phyloP scores from a whole-genome alignment of 1,140 invertebrate genomes.

The Atta colombica region DNA sequence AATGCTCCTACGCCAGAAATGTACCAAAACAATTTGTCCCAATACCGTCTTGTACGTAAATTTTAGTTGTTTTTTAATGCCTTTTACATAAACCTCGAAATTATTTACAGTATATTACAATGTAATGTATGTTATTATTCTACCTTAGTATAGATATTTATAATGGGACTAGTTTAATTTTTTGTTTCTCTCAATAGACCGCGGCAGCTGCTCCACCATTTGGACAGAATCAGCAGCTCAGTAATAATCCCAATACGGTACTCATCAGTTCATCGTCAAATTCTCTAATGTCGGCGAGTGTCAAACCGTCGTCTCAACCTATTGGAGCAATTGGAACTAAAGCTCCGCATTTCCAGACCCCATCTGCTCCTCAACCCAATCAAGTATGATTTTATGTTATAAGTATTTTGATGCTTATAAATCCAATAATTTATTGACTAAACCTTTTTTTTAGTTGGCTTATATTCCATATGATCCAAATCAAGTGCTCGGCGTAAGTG shows the following conservation, averaged over 20 bases:
- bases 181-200: constrained; percentile 82
- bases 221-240: constrained; percentile 92
- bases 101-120: neutral
- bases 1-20: constrained; percentile 91
- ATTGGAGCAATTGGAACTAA: constrained; percentile 94
- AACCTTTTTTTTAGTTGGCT: constrained; percentile 79
- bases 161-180: constrained; percentile 2
- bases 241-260: constrained; percentile 94
- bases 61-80: neutral
- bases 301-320: constrained; percentile 94
- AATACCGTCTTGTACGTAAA: constrained; percentile 90
- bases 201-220: constrained; percentile 89
- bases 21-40: constrained; percentile 92
- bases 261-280: constrained; percentile 95
- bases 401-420: neutral
- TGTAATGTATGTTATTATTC: neutral
- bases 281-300: constrained; percentile 95
- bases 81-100: neutral
- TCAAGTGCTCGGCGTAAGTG: constrained; percentile 86
- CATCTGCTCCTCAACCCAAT: constrained; percentile 86
- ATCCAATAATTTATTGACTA: neutral
- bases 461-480: constrained; percentile 87
- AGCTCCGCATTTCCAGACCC: constrained; percentile 85
- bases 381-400: constrained; percentile 79
- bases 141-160: neutral